Evolutionary conservation across 23 tunicate genomes (phyloP).

Genomic region (Styela clava): DNA sequence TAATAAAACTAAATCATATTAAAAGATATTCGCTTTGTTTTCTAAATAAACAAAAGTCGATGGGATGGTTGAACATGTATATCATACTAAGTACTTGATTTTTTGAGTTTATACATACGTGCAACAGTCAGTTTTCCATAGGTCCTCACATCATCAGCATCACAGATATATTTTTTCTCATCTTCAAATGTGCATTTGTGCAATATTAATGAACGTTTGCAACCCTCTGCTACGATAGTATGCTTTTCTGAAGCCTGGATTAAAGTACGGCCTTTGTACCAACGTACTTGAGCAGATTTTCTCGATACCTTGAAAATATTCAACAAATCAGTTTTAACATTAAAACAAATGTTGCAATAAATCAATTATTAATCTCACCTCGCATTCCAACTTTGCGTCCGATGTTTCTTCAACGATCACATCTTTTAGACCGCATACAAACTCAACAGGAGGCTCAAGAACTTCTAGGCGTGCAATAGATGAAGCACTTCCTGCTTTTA

Average conservation of each 20-base stretch:
- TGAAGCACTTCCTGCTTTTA: conserved; percentile 15
- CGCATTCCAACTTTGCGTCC: conserved; percentile 22
- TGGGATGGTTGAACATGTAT: too few species aligned
- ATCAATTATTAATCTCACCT: neutral
- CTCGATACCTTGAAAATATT: conserved; percentile 17
- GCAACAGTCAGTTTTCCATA: conserved; percentile 20
- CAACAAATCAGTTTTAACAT: too few species aligned
- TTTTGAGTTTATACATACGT: too few species aligned
- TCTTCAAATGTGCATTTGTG: conserved; percentile 27
- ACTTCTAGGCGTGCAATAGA: conserved; percentile 23
- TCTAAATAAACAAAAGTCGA: too few species aligned
- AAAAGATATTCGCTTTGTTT: too few species aligned
- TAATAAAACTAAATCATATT: too few species aligned
- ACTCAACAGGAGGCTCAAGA: conserved; percentile 39
- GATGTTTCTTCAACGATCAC: conserved; percentile 19
- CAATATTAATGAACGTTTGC: conserved; percentile 20
- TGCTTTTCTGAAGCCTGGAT: conserved; percentile 22
- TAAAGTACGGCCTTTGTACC: conserved; percentile 29
- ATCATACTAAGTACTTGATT: too few species aligned
- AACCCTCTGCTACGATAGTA: neutral
- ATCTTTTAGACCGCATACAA: conserved; percentile 23
- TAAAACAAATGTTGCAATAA: neutral
- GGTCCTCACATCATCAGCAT: conserved; percentile 37
- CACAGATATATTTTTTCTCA: conserved; percentile 35
- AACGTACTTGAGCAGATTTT: conserved; percentile 27